Conservation (phyloP, 2,888 invertebrate species). For the Calameuta filiformis region DNA sequence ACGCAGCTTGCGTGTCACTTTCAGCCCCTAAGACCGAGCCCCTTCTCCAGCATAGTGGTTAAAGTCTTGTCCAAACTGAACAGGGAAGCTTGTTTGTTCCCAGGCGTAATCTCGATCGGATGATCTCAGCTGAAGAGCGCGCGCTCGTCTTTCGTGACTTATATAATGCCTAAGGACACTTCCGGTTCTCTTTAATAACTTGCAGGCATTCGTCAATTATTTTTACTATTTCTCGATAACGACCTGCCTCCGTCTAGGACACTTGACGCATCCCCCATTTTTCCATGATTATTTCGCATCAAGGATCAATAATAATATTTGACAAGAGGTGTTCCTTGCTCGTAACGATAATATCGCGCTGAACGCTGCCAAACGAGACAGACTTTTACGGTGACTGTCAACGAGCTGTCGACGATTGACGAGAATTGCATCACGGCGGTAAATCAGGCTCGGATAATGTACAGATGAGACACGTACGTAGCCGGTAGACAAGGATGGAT, state of each 20-base stretch:
- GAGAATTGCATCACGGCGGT: background rate
- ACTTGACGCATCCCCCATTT: background rate
- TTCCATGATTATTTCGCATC: background rate
- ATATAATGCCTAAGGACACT: background rate
- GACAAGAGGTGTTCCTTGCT: background rate
- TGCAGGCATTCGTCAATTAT: background rate
- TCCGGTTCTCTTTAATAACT: conserved; percentile 1
- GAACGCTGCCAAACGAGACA: background rate
- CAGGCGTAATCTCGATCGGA: conserved; percentile 17
- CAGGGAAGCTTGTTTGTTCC: conserved; percentile 20
- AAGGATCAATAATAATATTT: background rate
- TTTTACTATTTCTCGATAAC: background rate
- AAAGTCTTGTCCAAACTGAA: conserved; percentile 20
- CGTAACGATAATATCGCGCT: background rate
- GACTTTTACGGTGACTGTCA: background rate
- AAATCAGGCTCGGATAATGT: background rate
- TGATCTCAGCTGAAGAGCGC: conserved; percentile 8
- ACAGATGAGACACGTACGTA: background rate
- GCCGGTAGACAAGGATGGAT: conserved; percentile 5
- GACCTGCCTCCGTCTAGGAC: background rate
- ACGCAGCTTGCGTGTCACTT: conserved; percentile 19
- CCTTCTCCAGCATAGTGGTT: conserved; percentile 9
- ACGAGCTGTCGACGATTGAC: background rate
- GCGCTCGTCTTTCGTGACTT: conserved; percentile 1
- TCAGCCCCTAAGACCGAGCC: conserved; percentile 12